Evolutionary conservation across 2,888 invertebrate genomes (phyloP).

Genomic region (Clepsis dumicolana): DNA sequence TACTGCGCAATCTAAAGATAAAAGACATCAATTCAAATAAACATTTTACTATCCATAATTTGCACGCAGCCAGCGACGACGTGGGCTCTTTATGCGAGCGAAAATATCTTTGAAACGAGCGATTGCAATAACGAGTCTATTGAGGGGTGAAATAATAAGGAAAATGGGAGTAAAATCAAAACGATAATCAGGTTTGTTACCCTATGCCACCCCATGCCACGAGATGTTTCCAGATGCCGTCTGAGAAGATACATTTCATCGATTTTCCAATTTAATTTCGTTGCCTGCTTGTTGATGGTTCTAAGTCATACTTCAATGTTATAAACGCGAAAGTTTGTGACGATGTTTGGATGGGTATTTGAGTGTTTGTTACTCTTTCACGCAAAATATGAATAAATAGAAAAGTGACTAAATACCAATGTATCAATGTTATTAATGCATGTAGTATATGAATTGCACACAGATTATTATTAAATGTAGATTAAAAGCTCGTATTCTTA

Average conservation of each 20-base stretch:
- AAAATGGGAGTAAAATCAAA: conserved; percentile 38
- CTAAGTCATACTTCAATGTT: not conserved
- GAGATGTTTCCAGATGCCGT: not conserved
- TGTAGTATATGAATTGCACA: too few species aligned
- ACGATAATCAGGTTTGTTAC: conserved; percentile 25
- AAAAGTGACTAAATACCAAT: too few species aligned
- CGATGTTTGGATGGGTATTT: not conserved
- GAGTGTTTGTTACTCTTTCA: too few species aligned
- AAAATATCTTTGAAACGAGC: conserved; percentile 32
- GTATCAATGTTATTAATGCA: too few species aligned
- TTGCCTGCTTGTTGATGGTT: not conserved
- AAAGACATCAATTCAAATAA: conserved; percentile 26
- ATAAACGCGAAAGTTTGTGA: too few species aligned
- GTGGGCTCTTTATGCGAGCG: conserved; percentile 31
- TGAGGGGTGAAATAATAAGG: conserved; percentile 39
- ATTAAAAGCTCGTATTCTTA: not conserved
- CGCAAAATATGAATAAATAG: too few species aligned
- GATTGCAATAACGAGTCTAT: conserved; percentile 41
- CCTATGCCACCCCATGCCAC: not conserved
- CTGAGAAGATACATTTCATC: not conserved
- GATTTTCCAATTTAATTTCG: not conserved
- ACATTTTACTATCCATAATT: conserved; percentile 26
- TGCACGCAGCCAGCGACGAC: conserved; percentile 21
- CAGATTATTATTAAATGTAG: not conserved
- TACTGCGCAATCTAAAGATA: conserved; percentile 8